phyloP scores from a whole-genome alignment of 2,888 invertebrate genomes.

The Chydorus sphaericus region DNA sequence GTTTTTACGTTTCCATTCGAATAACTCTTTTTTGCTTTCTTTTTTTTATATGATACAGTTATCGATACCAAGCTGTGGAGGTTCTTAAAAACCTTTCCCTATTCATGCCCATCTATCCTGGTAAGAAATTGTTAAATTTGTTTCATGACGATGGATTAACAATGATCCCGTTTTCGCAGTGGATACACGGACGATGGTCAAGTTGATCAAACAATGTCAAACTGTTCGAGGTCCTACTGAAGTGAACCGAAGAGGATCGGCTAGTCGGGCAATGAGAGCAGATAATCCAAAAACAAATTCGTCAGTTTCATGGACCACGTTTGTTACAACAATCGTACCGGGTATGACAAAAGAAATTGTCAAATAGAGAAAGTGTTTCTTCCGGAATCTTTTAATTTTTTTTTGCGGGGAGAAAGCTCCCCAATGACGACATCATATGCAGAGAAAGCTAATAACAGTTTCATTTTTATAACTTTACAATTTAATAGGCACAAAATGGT shows the following conservation, averaged over 20 bases:
- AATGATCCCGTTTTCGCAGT: constrained; percentile 49
- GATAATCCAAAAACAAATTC: background rate
- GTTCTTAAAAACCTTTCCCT: constrained; percentile 42
- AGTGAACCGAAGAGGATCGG: background rate
- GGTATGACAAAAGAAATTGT: background rate
- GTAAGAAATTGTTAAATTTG: too few species aligned
- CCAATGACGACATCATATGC: background rate
- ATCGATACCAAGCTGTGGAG: constrained; percentile 48
- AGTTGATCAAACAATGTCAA: constrained; percentile 64
- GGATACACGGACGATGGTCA: constrained; percentile 57
- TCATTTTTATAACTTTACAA: background rate
- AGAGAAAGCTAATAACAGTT: background rate
- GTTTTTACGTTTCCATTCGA: too few species aligned
- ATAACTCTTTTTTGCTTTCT: background rate
- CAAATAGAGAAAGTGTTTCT: background rate
- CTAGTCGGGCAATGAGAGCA: background rate
- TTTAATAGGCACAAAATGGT: constrained; percentile 70
- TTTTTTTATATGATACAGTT: constrained; percentile 33
- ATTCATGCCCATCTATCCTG: too few species aligned
- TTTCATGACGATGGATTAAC: too few species aligned
- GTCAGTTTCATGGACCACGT: background rate
- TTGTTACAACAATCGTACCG: background rate
- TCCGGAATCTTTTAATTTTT: background rate
- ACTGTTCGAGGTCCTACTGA: constrained; percentile 31
- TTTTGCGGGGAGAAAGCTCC: background rate